phyloP scores from a whole-genome alignment of 1,140 invertebrate genomes.

The Apolygus lucorum region DNA sequence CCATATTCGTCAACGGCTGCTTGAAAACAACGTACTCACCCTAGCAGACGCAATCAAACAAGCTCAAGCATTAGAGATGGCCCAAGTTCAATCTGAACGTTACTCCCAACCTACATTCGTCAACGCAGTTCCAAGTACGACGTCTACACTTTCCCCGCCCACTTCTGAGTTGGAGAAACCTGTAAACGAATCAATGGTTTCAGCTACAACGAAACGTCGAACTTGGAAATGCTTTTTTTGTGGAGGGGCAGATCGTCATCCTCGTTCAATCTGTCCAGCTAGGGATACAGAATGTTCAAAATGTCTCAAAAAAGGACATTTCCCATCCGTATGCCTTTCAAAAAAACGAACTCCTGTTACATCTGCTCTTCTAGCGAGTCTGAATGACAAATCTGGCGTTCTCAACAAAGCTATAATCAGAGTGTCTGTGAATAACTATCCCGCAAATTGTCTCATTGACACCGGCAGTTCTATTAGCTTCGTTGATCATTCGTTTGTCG shows the following conservation, averaged over 20 bases:
- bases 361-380: background rate
- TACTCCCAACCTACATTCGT: background rate
- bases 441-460: too few relatives aligned
- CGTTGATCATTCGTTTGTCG: too few relatives aligned
- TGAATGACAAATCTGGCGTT: background rate
- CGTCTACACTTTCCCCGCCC: background rate
- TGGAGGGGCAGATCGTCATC: background rate
- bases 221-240: background rate
- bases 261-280: background rate
- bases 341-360: background rate
- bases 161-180: background rate
- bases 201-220: background rate
- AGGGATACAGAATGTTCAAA: background rate
- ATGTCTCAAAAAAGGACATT: background rate
- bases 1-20: background rate
- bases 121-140: background rate
- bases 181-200: background rate
- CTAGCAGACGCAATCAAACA: background rate
- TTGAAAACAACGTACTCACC: background rate
- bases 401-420: background rate
- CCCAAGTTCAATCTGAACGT: background rate
- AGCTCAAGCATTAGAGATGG: background rate
- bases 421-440: too few relatives aligned
- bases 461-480: too few relatives aligned
- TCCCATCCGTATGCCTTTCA: background rate